phyloP scores from a whole-genome alignment of 2,113 vertebrate genomes.

The Hydropotes inermis region DNA sequence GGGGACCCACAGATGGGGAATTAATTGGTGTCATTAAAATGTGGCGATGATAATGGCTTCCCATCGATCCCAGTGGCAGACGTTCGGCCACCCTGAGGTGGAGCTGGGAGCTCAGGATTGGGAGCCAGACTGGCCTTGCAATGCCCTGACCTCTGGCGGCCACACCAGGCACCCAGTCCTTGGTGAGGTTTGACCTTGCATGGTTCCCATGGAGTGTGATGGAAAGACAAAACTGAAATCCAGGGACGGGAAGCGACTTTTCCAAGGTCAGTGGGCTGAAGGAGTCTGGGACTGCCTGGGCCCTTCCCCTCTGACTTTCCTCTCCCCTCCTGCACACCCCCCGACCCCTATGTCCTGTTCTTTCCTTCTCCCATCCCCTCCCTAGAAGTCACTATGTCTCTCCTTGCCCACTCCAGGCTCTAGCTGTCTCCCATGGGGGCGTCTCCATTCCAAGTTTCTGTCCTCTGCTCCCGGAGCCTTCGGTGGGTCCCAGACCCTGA shows the following conservation, averaged over 20 bases:
- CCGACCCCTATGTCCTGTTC: background rate
- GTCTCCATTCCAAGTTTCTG: background rate
- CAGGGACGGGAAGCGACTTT: background rate
- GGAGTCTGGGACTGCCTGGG: too few relatives aligned
- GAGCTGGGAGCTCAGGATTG: slow-evolving; percentile 82
- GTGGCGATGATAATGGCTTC: slow-evolving; percentile 95
- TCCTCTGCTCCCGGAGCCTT: background rate
- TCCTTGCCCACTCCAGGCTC: background rate
- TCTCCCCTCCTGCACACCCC: accelerated
- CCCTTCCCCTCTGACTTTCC: background rate
- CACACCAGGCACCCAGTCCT: background rate
- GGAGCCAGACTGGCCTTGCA: background rate
- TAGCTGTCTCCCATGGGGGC: background rate
- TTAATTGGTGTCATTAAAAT: slow-evolving; percentile 99
- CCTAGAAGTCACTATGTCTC: background rate
- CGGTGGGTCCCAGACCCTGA: accelerated
- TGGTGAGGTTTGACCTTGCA: background rate
- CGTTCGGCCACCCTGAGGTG: slow-evolving; percentile 88
- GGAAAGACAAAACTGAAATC: background rate
- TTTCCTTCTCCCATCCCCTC: background rate
- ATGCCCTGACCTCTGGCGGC: background rate
- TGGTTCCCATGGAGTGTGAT: background rate
- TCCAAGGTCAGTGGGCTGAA: background rate
- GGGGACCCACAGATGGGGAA: slow-evolving; percentile 93
- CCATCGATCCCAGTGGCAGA: slow-evolving; percentile 96